phyloP scores from a whole-genome alignment of 2,888 invertebrate genomes.

The Clunio marinus region DNA sequence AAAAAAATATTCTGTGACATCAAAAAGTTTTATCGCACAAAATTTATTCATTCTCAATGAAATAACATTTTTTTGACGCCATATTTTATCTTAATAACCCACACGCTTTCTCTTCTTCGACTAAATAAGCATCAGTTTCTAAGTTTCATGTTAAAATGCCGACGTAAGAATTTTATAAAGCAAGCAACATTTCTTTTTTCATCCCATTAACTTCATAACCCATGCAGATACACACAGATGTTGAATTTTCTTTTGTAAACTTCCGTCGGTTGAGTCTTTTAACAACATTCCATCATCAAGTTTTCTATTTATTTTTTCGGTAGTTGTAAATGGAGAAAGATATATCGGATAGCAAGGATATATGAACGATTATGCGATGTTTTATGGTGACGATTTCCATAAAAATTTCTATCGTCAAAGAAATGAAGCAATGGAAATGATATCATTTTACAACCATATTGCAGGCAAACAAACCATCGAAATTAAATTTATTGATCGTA shows the following conservation, averaged over 20 bases:
- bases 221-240: background rate
- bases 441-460: slow-evolving; percentile 18
- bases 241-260: background rate
- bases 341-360: background rate
- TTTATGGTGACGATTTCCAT: slow-evolving; percentile 22
- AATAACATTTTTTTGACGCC: slow-evolving; percentile 3
- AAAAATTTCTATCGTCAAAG: slow-evolving; percentile 3
- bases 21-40: background rate
- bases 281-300: background rate
- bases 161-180: background rate
- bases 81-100: slow-evolving; percentile 17
- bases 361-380: slow-evolving; percentile 8
- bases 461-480: slow-evolving; percentile 37
- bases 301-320: too few relatives aligned
- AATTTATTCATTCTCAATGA: background rate
- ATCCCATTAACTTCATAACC: too few relatives aligned
- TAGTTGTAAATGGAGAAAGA: too few relatives aligned
- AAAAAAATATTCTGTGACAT: background rate
- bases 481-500: slow-evolving; percentile 37
- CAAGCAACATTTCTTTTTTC: background rate
- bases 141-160: background rate
- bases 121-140: background rate
- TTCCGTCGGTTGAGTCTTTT: background rate
- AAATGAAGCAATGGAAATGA: background rate
- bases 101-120: background rate